Evolutionary conservation across 1,140 invertebrate genomes (phyloP).

Genomic region (Drosophila arizonae): DNA sequence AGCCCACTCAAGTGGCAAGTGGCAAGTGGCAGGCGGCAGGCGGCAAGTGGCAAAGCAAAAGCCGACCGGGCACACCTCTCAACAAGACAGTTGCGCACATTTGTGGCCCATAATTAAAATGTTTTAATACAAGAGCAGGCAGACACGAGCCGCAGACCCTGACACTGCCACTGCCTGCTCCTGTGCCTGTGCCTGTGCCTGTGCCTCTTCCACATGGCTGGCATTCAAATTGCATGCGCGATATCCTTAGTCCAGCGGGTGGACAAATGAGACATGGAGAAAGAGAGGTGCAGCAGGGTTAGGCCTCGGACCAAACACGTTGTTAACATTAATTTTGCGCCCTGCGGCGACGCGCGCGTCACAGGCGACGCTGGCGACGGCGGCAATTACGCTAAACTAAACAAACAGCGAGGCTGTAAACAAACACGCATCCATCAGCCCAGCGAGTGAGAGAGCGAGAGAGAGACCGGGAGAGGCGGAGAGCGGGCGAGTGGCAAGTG

Average conservation of each 20-base stretch:
- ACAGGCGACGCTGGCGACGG: slow-evolving; percentile 29
- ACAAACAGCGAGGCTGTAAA: slow-evolving; percentile 81
- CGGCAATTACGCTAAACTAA: slow-evolving; percentile 80
- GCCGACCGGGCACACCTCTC: slow-evolving; percentile 33
- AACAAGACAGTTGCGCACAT: slow-evolving; percentile 54
- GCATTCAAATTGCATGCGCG: slow-evolving; percentile 49
- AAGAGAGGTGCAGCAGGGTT: no score
- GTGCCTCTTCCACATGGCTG: slow-evolving; percentile 16
- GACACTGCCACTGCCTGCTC: not conserved
- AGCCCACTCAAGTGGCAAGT: slow-evolving; percentile 35
- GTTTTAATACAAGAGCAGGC: slow-evolving; percentile 53
- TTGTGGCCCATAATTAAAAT: slow-evolving; percentile 76
- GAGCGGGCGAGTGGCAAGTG: not conserved
- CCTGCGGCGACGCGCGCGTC: slow-evolving; percentile 37
- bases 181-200: no score
- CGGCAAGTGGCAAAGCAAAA: slow-evolving; percentile 26
- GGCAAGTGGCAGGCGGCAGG: slow-evolving; percentile 2
- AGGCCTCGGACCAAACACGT: slow-evolving; percentile 48
- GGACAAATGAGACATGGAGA: no score
- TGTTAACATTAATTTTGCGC: slow-evolving; percentile 79
- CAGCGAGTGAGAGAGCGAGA: slow-evolving; percentile 1
- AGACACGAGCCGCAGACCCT: slow-evolving; percentile 21
- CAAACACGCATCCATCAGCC: slow-evolving; percentile 79
- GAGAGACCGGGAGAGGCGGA: not conserved
- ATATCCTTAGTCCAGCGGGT: slow-evolving; percentile 20